Conservation (phyloP, 2,113 vertebrate genomes). For the Nothocercus julius region DNA sequence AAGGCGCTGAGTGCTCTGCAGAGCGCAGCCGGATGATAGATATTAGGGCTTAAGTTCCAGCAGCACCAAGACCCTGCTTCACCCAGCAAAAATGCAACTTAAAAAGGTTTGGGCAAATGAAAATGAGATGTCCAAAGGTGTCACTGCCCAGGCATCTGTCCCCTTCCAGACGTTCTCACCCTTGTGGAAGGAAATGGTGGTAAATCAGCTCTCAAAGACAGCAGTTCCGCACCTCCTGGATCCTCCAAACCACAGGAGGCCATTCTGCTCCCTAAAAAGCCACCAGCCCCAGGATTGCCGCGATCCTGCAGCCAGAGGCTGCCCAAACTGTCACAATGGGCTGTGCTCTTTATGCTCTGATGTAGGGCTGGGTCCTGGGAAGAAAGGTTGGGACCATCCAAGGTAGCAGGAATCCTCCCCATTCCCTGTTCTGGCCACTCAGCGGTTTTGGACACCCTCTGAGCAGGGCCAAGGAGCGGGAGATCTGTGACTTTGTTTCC, state of each 20-base stretch:
- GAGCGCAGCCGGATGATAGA: not conserved
- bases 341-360: rapidly evolving
- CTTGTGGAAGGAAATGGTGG: not conserved
- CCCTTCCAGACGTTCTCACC: not conserved
- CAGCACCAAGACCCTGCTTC: not conserved
- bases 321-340: rapidly evolving
- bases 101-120: constrained; percentile 7
- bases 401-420: rapidly evolving
- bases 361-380: not conserved
- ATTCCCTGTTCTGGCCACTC: not conserved
- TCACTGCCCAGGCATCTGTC: not conserved
- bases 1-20: constrained; percentile 18
- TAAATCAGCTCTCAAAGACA: not conserved
- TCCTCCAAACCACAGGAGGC: not conserved
- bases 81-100: not conserved
- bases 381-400: not conserved
- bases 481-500: not conserved
- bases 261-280: not conserved
- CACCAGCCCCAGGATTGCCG: not conserved
- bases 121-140: constrained; percentile 37
- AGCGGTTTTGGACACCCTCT: no score
- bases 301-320: not conserved
- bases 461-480: not conserved
- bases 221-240: not conserved
- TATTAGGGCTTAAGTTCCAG: constrained; percentile 6